Conservation (phyloP, 2,797 vertebrate species). For the Spea hammondii region DNA sequence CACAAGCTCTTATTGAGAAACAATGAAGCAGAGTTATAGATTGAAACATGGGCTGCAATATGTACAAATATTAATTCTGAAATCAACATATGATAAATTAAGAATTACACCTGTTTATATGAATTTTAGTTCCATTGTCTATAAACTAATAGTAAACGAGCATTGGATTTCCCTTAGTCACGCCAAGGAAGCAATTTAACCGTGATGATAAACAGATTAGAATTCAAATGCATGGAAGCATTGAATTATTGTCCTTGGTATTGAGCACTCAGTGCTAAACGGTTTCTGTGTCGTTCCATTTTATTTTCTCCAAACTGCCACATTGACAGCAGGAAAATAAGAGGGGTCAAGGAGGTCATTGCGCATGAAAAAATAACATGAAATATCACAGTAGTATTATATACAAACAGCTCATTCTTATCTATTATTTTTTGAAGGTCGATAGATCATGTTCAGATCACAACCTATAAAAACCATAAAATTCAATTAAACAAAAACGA, state of each 20-base stretch:
- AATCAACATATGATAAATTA: neutral
- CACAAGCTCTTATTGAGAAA: constrained; percentile 6
- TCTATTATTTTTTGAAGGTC: neutral
- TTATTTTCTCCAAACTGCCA: constrained; percentile 67
- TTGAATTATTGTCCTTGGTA: constrained; percentile 52
- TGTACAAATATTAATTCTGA: constrained; percentile 1
- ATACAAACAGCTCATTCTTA: neutral
- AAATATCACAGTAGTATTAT: constrained; percentile 44
- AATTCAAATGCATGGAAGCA: constrained; percentile 10
- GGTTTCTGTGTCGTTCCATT: constrained; percentile 60
- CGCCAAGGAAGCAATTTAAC: neutral
- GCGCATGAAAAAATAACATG: constrained; percentile 82
- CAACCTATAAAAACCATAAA: neutral
- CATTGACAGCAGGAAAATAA: constrained; percentile 65
- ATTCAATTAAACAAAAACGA: neutral
- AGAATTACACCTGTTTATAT: neutral
- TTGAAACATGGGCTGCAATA: constrained; percentile 1
- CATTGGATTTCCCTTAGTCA: neutral
- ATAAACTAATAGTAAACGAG: neutral
- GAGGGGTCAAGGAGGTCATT: constrained; percentile 69
- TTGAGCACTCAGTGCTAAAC: constrained; percentile 26
- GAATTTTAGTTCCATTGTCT: neutral
- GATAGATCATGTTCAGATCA: neutral
- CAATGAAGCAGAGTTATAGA: constrained; percentile 2
- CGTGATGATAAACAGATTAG: constrained; percentile 13